Evolutionary conservation across 2,888 invertebrate genomes (phyloP).

Genomic region (Melanophora roralis): DNA sequence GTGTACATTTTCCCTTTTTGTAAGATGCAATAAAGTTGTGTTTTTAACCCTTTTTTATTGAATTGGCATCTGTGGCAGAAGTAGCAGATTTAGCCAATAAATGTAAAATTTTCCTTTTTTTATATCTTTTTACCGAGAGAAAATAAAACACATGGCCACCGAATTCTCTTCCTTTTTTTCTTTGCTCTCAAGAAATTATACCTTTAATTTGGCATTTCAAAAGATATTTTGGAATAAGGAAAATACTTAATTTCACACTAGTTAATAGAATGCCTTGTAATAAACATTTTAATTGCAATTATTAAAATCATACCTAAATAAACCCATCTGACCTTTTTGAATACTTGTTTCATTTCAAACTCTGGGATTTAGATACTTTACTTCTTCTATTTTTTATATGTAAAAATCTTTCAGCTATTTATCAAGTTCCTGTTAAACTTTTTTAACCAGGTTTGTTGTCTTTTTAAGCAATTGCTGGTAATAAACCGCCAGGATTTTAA

Average conservation of each 20-base stretch:
- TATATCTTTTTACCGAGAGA: background rate
- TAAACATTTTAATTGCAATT: no score
- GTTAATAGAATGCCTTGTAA: no score
- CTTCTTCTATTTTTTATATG: no score
- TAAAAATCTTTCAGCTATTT: background rate
- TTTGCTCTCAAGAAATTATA: no score
- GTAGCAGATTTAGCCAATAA: background rate
- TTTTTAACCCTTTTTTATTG: conserved; percentile 43
- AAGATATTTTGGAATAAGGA: no score
- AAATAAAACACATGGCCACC: background rate
- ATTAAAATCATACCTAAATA: no score
- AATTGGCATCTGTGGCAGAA: background rate
- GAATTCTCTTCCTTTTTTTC: no score
- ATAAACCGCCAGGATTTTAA: background rate
- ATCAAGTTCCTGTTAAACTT: background rate
- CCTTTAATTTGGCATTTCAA: no score
- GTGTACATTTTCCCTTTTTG: background rate
- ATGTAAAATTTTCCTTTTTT: background rate
- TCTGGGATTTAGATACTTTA: no score
- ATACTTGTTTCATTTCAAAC: no score
- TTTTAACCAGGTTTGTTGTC: background rate
- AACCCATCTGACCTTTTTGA: background rate
- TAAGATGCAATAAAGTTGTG: background rate
- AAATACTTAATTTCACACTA: no score
- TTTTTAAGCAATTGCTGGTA: background rate